phyloP scores from a whole-genome alignment of 2,113 vertebrate genomes.

The Rafetus swinhoei region DNA sequence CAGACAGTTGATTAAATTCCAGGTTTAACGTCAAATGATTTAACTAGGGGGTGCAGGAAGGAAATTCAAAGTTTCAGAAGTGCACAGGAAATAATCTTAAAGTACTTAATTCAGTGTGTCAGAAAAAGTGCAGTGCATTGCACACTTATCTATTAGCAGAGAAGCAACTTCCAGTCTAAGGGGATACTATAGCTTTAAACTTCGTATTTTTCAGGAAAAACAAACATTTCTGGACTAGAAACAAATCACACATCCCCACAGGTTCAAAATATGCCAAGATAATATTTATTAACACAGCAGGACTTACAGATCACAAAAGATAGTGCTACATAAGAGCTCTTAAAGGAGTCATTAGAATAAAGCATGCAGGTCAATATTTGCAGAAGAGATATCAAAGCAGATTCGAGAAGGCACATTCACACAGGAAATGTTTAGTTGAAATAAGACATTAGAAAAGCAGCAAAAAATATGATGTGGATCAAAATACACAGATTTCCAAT shows the following conservation, averaged over 20 bases:
- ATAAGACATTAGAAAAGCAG: conserved; percentile 81
- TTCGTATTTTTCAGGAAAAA: conserved; percentile 1
- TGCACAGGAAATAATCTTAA: neutral
- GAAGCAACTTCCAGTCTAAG: neutral
- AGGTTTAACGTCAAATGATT: no score
- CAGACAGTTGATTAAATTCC: neutral
- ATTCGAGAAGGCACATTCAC: conserved; percentile 95
- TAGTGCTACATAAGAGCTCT: conserved; percentile 90
- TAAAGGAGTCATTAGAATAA: conserved; percentile 74
- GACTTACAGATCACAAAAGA: conserved; percentile 94
- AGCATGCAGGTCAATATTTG: conserved; percentile 84
- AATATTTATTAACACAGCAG: conserved; percentile 99
- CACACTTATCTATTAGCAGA: neutral
- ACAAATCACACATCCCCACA: conserved; percentile 87
- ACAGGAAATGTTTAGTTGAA: conserved; percentile 87
- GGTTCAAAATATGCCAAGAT: conserved; percentile 96
- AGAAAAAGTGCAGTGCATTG: conserved; percentile 29
- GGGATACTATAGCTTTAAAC: conserved; percentile 66
- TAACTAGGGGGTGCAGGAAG: no score
- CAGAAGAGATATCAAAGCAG: conserved; percentile 85
- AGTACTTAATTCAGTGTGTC: neutral
- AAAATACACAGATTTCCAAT: conserved; percentile 83
- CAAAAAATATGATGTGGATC: conserved; percentile 65
- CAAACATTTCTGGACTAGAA: conserved; percentile 62
- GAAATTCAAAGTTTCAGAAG: conserved; percentile 2